Conservation (phyloP, 2,888 invertebrate species). For the Drosophila infuscata region DNA sequence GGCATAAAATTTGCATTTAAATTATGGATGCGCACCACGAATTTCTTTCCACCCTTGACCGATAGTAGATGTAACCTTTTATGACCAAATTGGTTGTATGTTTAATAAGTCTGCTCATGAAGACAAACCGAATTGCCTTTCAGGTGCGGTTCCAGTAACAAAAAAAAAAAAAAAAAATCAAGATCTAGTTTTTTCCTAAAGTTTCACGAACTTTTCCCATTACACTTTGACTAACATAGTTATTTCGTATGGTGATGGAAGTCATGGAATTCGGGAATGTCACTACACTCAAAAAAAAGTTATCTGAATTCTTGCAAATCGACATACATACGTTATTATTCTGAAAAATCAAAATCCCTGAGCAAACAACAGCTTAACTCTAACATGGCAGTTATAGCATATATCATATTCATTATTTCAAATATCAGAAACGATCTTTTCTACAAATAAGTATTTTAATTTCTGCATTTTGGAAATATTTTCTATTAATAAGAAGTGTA, state of each 20-base stretch:
- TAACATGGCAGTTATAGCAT: too few species aligned
- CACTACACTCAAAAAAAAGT: background rate
- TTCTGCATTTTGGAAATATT: too few species aligned
- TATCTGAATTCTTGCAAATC: background rate
- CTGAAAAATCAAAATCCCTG: background rate
- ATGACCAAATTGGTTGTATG: background rate
- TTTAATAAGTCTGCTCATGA: background rate
- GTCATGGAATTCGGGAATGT: background rate
- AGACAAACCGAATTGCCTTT: background rate
- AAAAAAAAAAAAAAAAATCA: background rate
- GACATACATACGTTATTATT: background rate
- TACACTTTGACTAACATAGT: background rate
- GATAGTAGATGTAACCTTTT: background rate
- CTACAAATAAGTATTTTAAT: too few species aligned
- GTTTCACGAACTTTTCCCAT: background rate
- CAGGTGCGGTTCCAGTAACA: background rate
- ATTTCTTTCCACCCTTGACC: background rate
- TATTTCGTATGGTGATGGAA: background rate
- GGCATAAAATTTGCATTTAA: constrained; percentile 49
- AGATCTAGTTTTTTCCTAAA: background rate
- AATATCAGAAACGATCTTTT: too few species aligned
- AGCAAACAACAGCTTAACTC: too few species aligned
- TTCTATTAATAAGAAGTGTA: too few species aligned
- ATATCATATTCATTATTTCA: too few species aligned
- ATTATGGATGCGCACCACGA: constrained; percentile 19